phyloP scores from a whole-genome alignment of 2,888 invertebrate genomes.

The Ceratothoa steindachneri region DNA sequence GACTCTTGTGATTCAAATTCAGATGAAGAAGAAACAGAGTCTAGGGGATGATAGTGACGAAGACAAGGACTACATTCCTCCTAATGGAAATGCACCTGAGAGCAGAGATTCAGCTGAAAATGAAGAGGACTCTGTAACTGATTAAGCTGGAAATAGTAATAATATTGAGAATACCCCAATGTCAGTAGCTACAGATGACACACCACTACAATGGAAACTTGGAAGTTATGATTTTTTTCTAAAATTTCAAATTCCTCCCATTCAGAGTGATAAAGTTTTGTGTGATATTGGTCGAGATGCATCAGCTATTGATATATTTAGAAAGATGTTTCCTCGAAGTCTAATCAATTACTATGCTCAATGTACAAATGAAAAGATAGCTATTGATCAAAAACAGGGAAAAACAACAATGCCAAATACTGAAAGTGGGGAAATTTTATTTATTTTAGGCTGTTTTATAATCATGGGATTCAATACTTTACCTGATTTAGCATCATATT shows the following conservation, averaged over 20 bases:
- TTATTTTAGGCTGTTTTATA: not conserved
- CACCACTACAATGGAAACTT: not conserved
- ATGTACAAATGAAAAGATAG: not conserved
- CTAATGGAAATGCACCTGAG: not conserved
- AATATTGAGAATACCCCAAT: not conserved
- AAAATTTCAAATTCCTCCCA: not conserved
- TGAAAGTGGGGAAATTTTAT: not conserved
- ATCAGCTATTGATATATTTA: not conserved
- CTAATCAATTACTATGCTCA: not conserved
- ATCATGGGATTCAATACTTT: not conserved
- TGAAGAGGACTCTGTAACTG: not conserved
- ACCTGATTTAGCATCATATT: not conserved
- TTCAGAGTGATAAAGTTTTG: not conserved
- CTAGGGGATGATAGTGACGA: not conserved
- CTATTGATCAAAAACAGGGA: not conserved
- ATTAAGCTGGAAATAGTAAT: not conserved
- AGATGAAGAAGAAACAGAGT: not conserved
- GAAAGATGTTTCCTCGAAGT: not conserved
- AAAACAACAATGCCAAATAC: not conserved
- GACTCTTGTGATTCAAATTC: not conserved
- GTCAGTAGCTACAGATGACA: not conserved
- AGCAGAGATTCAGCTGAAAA: not conserved
- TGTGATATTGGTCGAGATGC: not conserved
- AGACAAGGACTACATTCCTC: not conserved
- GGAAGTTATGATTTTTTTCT: not conserved